Base-by-base conservation (phyloP, 1,140 invertebrate genomes). In the Bombus cullumanus region DNA sequence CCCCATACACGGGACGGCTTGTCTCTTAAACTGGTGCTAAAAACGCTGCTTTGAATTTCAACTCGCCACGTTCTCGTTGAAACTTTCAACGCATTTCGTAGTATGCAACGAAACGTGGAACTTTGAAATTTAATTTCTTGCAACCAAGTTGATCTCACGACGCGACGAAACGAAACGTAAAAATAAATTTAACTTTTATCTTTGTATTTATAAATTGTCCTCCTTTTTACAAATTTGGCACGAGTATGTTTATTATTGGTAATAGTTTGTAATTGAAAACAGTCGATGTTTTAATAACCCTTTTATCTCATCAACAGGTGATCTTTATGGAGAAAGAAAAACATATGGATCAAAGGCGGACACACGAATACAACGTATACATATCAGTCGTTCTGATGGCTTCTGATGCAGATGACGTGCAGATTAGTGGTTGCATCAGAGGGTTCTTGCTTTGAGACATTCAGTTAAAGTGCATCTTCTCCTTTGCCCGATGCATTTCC, bases 371-470 rank as follows among this genome's bases (percentile, higher is more conserved):
- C 15, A 39, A 59, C 37, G 10, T 39, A 82, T 75, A 59, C 59
- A n/a, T 47, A 66, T 81, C 59, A 41, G 62, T 28, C 43, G 53
- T 15, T 25, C 15, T 41, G 62, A 83, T 82, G 86, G 86, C 90
- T 90, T 91, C 90, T 86, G 88, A 93, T 89, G 92, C 85, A 90
- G 85, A 92, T 91, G 92, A 93, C 92, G 90, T 90, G 92, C 86
- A 91, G 91, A 93, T 93, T 93, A 92, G 90, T 91, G 89, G 86
- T 78, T 88, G 75, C 81, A 31, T 59, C 34, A 31, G 68, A 89
- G 83, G 87, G 90, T 92, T 92, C 92, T 89, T 93, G 92, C 92
- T 93, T 93, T 92, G 92, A 93, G 86, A 92, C 85, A 81, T 87
- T 83, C 86, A 77, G 79, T 83, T 64, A 82, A 85, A 89, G 79